Conservation (phyloP, 2,888 invertebrate species). For the Polyommatus iphigenia region DNA sequence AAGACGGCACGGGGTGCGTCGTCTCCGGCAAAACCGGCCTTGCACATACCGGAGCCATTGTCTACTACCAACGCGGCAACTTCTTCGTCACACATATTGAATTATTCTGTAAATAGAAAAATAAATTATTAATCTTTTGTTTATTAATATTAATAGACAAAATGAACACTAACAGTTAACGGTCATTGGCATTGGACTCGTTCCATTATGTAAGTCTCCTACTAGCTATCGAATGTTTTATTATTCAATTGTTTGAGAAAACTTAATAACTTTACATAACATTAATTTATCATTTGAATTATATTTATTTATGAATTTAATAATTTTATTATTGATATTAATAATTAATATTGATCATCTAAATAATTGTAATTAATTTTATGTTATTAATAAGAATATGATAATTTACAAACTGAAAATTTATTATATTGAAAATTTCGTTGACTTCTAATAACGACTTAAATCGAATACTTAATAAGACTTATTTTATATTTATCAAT, state of each 20-base stretch:
- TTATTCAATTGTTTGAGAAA: not conserved
- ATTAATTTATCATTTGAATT: not conserved
- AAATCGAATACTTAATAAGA: not conserved
- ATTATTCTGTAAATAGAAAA: constrained; percentile 63
- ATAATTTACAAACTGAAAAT: not conserved
- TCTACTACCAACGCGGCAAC: constrained; percentile 96
- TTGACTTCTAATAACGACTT: not conserved
- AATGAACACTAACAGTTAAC: not conserved
- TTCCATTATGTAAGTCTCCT: not conserved
- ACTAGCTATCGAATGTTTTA: not conserved
- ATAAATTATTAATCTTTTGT: not conserved
- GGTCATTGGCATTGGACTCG: not conserved
- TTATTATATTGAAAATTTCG: not conserved
- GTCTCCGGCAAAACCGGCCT: constrained; percentile 97
- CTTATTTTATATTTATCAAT: no score
- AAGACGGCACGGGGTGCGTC: constrained; percentile 97
- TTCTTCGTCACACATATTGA: constrained; percentile 82
- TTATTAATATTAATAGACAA: not conserved
- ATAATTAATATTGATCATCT: not conserved
- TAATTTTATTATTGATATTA: no score
- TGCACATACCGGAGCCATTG: constrained; percentile 99
- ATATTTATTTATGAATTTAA: not conserved
- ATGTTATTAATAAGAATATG: no score
- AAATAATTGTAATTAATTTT: not conserved
- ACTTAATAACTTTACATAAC: not conserved